Evolutionary conservation across 2,113 vertebrate genomes (phyloP).

Genomic region (Emydocephalus ijimae): DNA sequence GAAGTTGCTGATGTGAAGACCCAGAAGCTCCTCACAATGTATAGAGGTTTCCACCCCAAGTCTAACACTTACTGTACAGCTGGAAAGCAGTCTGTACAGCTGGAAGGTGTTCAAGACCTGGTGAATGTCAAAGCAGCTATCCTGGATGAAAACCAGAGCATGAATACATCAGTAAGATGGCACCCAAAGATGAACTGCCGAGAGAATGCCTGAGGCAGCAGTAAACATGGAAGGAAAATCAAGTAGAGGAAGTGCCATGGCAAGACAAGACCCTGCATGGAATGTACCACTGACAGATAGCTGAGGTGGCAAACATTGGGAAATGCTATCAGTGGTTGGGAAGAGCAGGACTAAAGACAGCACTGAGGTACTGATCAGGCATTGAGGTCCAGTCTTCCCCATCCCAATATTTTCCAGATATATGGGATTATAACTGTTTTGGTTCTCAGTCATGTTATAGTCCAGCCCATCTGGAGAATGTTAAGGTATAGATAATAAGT

Average conservation of each 20-base stretch:
- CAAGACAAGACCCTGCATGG: neutral
- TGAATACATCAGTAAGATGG: neutral
- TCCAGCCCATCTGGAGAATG: neutral
- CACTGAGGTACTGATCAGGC: neutral
- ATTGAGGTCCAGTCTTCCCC: neutral
- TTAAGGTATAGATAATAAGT: neutral
- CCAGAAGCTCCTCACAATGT: no score
- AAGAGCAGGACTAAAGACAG: neutral
- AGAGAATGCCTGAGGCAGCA: neutral
- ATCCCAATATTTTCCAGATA: neutral
- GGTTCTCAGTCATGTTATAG: neutral
- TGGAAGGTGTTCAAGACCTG: neutral
- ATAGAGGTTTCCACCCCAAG: neutral
- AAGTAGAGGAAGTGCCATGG: neutral
- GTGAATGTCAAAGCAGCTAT: neutral
- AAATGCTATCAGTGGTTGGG: neutral
- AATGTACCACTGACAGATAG: neutral
- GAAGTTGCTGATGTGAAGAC: no score
- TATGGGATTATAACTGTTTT: neutral
- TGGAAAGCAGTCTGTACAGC: no score
- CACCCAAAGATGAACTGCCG: neutral
- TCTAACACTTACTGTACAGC: neutral
- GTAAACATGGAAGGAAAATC: neutral
- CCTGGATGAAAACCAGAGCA: neutral
- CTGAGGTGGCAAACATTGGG: neutral